Percentiles rank a stretch among this genome's conserved stretches.
Evolutionary conservation across 2,113 vertebrate genomes (phyloP).

Genomic region (Bambusicola thoracicus): DNA sequence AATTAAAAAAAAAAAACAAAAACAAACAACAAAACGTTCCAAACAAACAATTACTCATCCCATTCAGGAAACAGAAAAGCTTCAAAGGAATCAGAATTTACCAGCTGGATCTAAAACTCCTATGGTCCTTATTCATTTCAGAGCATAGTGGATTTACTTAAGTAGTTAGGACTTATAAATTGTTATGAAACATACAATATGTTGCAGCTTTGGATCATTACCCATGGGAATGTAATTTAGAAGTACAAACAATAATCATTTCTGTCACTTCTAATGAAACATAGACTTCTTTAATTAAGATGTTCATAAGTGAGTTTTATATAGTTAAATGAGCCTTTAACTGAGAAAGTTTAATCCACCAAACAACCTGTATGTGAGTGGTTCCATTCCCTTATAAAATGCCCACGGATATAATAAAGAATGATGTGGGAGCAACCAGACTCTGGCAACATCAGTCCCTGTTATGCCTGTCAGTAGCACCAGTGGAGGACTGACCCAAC

Average conservation of each 20-base stretch:
- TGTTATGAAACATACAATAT: slow-evolving; percentile 62
- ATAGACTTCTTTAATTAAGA: slow-evolving; percentile 46
- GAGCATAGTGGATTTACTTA: not conserved
- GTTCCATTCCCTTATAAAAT: not conserved
- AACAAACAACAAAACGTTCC: not conserved
- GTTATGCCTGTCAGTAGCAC: not conserved
- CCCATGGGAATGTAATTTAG: slow-evolving; percentile 67
- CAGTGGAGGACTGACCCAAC: not conserved
- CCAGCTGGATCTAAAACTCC: not conserved
- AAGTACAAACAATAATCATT: slow-evolving; percentile 66
- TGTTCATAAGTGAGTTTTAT: slow-evolving; percentile 39
- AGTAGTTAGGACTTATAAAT: slow-evolving; percentile 58
- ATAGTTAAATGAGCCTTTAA: slow-evolving; percentile 26
- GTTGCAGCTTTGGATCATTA: slow-evolving; percentile 65
- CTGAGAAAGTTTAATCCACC: not conserved
- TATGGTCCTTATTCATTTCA: not conserved
- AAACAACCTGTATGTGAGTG: not conserved
- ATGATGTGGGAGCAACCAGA: not conserved
- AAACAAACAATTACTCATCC: not conserved
- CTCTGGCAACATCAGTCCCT: not conserved
- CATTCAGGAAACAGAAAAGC: not conserved
- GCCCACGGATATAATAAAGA: not conserved
- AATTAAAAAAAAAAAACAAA: not conserved
- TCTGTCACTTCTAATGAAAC: slow-evolving; percentile 38
- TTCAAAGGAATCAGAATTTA: not conserved